Evolutionary conservation across 1,140 invertebrate species (phyloP).

Genomic region (Diabrotica virgifera): DNA sequence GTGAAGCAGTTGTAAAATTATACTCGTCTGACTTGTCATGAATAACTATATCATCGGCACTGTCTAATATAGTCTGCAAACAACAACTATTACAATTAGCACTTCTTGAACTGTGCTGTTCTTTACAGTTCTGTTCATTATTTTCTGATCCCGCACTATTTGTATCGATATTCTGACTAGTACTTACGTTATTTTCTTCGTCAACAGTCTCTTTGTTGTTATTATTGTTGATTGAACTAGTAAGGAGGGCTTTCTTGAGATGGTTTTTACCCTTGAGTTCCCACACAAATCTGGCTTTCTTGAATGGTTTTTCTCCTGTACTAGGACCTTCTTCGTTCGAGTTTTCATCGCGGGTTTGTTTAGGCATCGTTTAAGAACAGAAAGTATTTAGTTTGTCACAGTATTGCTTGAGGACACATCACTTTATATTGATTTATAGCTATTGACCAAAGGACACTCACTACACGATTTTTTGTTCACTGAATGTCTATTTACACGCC

Average conservation of each 20-base stretch:
- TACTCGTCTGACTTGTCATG: conserved; percentile 36
- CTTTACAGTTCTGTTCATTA: conserved; percentile 20
- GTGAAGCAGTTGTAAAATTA: conserved; percentile 38
- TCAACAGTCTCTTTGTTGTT: conserved; percentile 13
- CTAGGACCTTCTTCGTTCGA: conserved; percentile 24
- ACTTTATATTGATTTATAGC: background rate
- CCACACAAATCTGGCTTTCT: conserved; percentile 63
- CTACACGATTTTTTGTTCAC: background rate
- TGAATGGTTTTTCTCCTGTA: conserved; percentile 55
- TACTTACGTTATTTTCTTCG: background rate
- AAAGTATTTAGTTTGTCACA: background rate
- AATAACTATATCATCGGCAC: conserved; percentile 36
- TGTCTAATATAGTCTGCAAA: conserved; percentile 36
- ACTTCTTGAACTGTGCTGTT: conserved; percentile 3
- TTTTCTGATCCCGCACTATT: conserved; percentile 12
- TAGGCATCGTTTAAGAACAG: conserved; percentile 19
- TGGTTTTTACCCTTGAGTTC: conserved; percentile 63
- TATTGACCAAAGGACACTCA: background rate
- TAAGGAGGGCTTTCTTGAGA: conserved; percentile 47
- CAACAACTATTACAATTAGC: conserved; percentile 23
- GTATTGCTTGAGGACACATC: background rate
- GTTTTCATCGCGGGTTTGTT: conserved; percentile 19
- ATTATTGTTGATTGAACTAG: conserved; percentile 19
- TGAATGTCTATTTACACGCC: too few species aligned
- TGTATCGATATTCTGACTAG: conserved; percentile 22